Evolutionary conservation across 2,888 invertebrate species (phyloP), one percentile per base, ranked within the genome.

Genomic region (Thereva nobilitata): DNA sequence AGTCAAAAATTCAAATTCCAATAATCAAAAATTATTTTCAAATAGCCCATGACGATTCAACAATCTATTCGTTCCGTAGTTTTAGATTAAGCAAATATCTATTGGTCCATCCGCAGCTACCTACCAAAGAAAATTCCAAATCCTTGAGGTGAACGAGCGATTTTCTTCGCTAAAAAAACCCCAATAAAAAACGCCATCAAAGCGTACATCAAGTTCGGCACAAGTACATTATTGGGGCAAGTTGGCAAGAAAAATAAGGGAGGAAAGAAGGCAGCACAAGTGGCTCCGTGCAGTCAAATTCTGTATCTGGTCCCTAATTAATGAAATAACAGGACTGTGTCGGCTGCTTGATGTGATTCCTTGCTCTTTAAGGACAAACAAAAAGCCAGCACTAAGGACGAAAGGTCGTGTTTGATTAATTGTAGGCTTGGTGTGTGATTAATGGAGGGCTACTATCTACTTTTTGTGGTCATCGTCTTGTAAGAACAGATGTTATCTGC

Each of bases 361-460:
- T 12, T 61, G 61, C 50, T 50, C 50, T 61, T 61, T 61, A 50
- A 61, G 50, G 41, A 49, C 40, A 50, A 61, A 61, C 61, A 61
- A 61, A 61, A 61, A 61, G 61, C 61, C 61, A 61, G 41, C 61
- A 50, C 50, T 50, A 61, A 40, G 50, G 61, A 61, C 50, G 50
- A 50, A 61, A 61, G 61, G 49, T 61, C 61, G 61, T 61, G 61
- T 61, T 61, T 61, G 61, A 61, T 61, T 61, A 61, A 61, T 61
- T 61, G 61, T 50, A 50, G 61, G 61, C 50, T 61, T 61, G 61
- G 61, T 61, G 50, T 61, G 61, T 61, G 61, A 61, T 61, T 61
- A 61, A 61, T 61, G 61, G 50, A 61, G 61, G 61, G 50, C 61
- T 40, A 50, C 61, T 61, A 50, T 23, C 23, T 42, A 50, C 50